phyloP scores from a whole-genome alignment of 2,797 vertebrate genomes.

The Oophaga sylvatica region DNA sequence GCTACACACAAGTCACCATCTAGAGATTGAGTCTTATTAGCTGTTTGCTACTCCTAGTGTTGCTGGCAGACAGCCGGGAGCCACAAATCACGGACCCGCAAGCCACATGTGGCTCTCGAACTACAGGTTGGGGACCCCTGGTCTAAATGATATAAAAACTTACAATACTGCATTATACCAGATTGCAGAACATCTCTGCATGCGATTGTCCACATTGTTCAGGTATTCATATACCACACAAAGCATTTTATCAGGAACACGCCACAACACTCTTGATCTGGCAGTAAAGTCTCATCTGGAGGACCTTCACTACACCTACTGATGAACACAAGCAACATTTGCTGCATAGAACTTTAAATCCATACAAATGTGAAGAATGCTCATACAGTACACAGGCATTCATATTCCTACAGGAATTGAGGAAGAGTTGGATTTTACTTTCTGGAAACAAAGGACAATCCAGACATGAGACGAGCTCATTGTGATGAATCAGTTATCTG shows the following conservation, averaged over 20 bases:
- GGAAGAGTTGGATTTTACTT: neutral
- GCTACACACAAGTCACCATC: no score
- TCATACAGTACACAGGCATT: neutral
- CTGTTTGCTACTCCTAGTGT: no score
- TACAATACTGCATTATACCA: neutral
- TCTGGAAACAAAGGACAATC: slow-evolving; percentile 10
- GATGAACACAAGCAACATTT: neutral
- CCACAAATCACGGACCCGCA: no score
- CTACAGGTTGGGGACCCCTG: no score
- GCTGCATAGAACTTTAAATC: neutral
- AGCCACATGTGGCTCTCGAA: no score
- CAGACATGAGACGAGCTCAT: neutral
- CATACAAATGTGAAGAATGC: neutral
- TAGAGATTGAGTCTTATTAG: no score
- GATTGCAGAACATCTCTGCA: neutral
- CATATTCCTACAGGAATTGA: neutral
- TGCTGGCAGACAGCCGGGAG: no score
- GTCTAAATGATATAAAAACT: no score
- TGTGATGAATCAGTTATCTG: neutral
- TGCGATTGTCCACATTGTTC: neutral
- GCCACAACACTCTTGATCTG: neutral
- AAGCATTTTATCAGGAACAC: neutral
- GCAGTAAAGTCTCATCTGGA: neutral
- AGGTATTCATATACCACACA: neutral
- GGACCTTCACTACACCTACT: neutral